Evolutionary conservation across 2,888 invertebrate species (phyloP), one percentile per base, ranked within the genome.

Genomic region (Drosophila mimica): DNA sequence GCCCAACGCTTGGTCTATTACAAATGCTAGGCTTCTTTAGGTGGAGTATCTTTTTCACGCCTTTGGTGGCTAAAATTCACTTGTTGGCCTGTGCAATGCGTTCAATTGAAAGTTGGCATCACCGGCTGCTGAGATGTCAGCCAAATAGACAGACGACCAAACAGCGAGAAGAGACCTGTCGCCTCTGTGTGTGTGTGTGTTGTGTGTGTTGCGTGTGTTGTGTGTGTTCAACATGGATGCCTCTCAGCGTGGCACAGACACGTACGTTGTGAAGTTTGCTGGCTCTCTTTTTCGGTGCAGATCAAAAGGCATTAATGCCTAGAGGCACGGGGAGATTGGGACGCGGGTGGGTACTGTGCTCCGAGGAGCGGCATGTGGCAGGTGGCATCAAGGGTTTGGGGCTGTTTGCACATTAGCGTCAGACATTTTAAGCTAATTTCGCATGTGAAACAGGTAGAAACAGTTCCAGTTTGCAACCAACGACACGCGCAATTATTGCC

Each of bases 401-500:
- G 57, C 70, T 74, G 74, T 74, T 86, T 75, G 70, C 88, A 82
- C 88, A 85, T 85, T 89, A 85, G 90, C 83, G 88, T 77, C 69
- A 74, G 76, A 78, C 80, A 80, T 76, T 90, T 88, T 83, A 77
- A 76, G 87, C 86, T 90, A 83, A 87, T 87, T 87, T 81, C 77
- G 84, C 81, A 87, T 87, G 90, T 83, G 89, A 76, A 90, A 86
- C 86, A 90, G 89, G 90, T 87, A 90, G 87, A 70, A 73, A 72
- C 79, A 81, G 81, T 79, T 79, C 81, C 89, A 83, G 78, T 87
- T 88, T 67, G 72, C 48, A 88, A 70, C 88, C 82, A 85, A 76
- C 89, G 85, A 85, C 88, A 82, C 89, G 88, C 85, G 88, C 83
- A 90, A 90, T 86, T 86, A 90, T 90, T 90, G 80, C 89, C 86